Base-by-base conservation (phyloP, 1,140 invertebrate genomes). In the Drosophila aff. region DNA sequence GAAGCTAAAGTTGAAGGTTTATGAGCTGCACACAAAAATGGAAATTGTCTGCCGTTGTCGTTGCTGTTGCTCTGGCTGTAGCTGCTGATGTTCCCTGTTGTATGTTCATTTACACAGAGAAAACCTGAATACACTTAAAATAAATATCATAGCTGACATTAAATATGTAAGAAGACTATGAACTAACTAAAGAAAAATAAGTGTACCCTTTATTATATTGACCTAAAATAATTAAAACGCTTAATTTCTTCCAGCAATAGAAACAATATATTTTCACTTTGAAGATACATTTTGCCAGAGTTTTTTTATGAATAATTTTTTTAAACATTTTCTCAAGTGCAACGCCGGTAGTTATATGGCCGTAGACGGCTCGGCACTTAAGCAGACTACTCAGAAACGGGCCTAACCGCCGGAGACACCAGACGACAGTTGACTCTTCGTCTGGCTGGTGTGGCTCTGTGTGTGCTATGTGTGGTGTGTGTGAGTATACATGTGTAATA, bases 11-110 rank as follows among this genome's bases (percentile, higher is more conserved):
- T 87, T 87, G 81, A 87, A 87, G 85, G 84, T 87, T 89, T 90
- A 89, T 79, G 85, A 78, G 84, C 69, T 87, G 81, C 84, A 86
- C 82, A 86, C 81, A 87, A 87, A 87, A 87, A 87, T 87, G 84
- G 77, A 87, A 87, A 87, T 89, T 79, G 78, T 84, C 81, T 79
- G 44, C 40, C 49, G 36, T 40, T 40, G 53, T 53, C 49, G 52
- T 55, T 55, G 52, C 40, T 44, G 23, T 71, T 52, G 80, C 63
- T 73, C 4, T 36, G 10, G 33, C 33, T 36, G 72, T n/a, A 46
- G 46, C 69, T 74, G 73, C 33, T 65, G 47, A 53, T 57, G 57
- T 23, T 52, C 33, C 72, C 59, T 64, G 66, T 76, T 80, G 46
- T 84, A 68, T 67, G 31, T 41, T 41, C 53, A 72, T 49, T 58